Evolutionary conservation across 2,797 vertebrate species (phyloP), one percentile per base, ranked within the genome.

Genomic region (Enteromius treurensis): DNA sequence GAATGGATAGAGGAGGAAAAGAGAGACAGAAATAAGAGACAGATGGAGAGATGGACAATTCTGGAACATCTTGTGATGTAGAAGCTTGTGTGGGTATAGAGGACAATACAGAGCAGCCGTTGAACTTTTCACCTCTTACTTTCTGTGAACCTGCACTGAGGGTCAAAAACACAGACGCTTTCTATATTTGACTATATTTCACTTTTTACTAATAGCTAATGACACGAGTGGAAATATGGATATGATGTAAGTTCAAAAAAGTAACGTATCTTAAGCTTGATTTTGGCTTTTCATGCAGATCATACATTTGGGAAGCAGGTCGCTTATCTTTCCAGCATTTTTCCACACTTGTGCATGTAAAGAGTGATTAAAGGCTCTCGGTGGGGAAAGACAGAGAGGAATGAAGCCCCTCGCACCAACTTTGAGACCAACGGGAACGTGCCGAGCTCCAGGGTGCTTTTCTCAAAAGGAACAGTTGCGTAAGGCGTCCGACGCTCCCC

Each of bases 381-480:
- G 23, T 55, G 81, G 15, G 47, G 23, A 67, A 32, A 82, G 45
- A 75, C 21, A 71, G 23, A 34, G 42, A 53, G 11, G 26, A 53
- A 23, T 19, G 19, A 51, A 71, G 40, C 8, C 53, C 29, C 32
- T 73, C 10, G 0, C 10, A 4, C 37, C 13, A 69, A 51, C 29
- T 40, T 58, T 68, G 19, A 34, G 17, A 65, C 14, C 49, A 45
- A 58, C 71, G 47, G 68, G 19, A 87, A 81, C 69, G 51, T 86
- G 68, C 51, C 6, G 13, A 67, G 77, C 53, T 55, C 60, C 26
- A 53, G 60, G 34, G 40, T 75, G 71, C 51, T 58, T 60, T 73
- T 78, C 64, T 40, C 23, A 74, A 74, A 86, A 37, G n/a, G 65
- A 84, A 84, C 86, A 82, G 76, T 85, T 88, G 76, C 37, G 23